phyloP scores from a whole-genome alignment of 2,113 vertebrate genomes.

The Mellivora capensis region DNA sequence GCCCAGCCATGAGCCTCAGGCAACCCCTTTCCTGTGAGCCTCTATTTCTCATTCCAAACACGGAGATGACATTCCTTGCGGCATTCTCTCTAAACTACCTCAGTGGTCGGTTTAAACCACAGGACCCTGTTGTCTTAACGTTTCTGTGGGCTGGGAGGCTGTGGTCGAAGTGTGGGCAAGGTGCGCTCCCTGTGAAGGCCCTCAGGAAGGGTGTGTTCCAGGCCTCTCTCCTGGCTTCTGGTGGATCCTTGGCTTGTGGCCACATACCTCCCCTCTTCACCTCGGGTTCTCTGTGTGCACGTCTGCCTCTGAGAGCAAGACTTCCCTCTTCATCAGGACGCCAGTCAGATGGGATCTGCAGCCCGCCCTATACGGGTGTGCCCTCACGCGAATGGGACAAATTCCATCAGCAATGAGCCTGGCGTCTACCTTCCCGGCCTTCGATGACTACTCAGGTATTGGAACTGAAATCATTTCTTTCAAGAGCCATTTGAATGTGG shows the following conservation, averaged over 20 bases:
- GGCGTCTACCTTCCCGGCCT: background rate
- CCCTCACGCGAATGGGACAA: background rate
- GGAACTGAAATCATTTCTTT: background rate
- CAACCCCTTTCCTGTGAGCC: background rate
- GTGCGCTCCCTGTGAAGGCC: accelerated
- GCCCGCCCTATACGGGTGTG: too few species aligned
- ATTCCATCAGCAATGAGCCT: background rate
- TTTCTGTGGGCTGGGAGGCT: background rate
- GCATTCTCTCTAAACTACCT: accelerated
- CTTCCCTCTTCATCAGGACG: background rate
- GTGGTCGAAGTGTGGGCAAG: background rate
- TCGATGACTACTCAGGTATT: too few species aligned
- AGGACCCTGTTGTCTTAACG: accelerated
- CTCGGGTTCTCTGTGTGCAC: background rate
- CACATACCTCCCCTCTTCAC: background rate
- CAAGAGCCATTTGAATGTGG: background rate
- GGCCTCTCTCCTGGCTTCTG: background rate
- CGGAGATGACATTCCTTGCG: background rate
- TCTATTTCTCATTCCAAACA: background rate
- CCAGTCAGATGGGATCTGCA: background rate
- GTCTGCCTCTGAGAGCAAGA: background rate
- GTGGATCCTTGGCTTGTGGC: background rate
- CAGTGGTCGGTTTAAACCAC: background rate
- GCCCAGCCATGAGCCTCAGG: background rate
- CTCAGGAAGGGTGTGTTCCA: background rate